Evolutionary conservation across 2,113 vertebrate species (phyloP).

Genomic region (Percina caprodes): DNA sequence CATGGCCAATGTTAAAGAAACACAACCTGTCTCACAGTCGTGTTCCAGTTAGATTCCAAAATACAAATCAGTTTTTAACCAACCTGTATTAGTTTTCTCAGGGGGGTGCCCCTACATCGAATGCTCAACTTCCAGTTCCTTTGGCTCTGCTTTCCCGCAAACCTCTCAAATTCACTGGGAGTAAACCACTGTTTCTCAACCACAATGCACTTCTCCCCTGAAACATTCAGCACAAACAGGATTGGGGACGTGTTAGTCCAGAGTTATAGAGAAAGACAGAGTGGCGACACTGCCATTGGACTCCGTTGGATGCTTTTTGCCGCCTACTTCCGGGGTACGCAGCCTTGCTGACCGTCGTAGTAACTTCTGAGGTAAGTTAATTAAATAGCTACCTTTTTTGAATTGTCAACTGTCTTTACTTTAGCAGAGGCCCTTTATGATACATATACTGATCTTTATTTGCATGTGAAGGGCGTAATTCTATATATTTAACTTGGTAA

Average conservation of each 20-base stretch:
- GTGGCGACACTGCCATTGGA: no score
- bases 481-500: no score
- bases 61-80: neutral
- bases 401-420: no score
- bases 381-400: no score
- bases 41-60: neutral
- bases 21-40: neutral
- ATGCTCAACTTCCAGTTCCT: constrained; percentile 82
- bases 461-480: no score
- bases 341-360: no score
- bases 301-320: no score
- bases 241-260: neutral
- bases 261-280: no score
- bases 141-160: constrained; percentile 42
- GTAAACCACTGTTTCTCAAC: constrained; percentile 57
- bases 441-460: no score
- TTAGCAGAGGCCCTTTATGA: no score
- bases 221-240: constrained; percentile 1
- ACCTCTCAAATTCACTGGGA: constrained; percentile 71
- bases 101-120: constrained; percentile 44
- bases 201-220: constrained; percentile 74
- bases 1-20: neutral
- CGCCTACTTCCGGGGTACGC: no score
- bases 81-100: constrained; percentile 75
- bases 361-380: no score